These are phyloP conservation scores for Anseranas semipalmata DNA, from an alignment of 2,113 vertebrate genomes.

Conservation along the genomic window DNA sequence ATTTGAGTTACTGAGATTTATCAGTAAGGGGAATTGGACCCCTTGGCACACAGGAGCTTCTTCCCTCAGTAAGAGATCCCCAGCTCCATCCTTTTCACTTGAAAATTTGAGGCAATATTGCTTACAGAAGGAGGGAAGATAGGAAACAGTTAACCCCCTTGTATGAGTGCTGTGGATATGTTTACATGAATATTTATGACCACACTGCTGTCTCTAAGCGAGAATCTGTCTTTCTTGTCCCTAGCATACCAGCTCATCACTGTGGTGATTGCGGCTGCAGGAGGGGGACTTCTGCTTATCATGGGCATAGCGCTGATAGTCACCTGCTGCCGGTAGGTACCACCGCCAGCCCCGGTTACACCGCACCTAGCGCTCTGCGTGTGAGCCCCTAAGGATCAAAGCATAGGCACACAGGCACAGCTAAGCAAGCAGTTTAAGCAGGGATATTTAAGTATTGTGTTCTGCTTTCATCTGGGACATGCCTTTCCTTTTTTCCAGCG, in stretches of 20 bases:
- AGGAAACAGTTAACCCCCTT: neutral
- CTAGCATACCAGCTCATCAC: slow-evolving; percentile 95
- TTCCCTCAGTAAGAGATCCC: neutral
- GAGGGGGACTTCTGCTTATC: slow-evolving; percentile 90
- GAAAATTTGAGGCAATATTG: neutral
- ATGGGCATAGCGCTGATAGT: slow-evolving; percentile 88
- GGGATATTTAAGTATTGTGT: too few species aligned
- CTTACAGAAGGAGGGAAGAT: neutral
- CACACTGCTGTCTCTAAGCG: neutral
- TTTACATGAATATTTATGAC: neutral
- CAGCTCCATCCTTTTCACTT: neutral
- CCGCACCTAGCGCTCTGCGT: neutral
- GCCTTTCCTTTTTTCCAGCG: neutral
- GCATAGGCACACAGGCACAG: neutral
- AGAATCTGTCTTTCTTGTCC: neutral
- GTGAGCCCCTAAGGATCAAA: neutral
- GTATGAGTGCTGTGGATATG: neutral
- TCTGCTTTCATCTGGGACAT: neutral
- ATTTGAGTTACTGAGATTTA: neutral
- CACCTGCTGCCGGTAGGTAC: slow-evolving; percentile 91
- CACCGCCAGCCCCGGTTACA: accelerated
- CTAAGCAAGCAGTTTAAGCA: neutral
- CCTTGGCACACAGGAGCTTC: neutral
- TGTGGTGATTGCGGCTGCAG: slow-evolving; percentile 90
- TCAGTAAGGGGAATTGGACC: neutral